Percentiles rank a stretch among this genome's conserved stretches.
Conservation (phyloP, 2,888 invertebrate species). For the Aethes cnicana region DNA sequence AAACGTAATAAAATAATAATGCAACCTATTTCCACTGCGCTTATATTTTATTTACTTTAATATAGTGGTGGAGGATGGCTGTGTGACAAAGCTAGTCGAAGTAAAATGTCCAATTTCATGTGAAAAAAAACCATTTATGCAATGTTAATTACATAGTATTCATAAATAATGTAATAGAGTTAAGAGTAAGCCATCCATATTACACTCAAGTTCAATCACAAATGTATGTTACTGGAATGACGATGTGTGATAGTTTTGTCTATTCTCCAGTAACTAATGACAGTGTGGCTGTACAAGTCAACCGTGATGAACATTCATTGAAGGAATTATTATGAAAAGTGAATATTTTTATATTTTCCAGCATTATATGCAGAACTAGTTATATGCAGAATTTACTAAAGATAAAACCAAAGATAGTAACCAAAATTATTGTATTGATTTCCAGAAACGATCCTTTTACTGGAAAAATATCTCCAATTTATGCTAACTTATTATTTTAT, state of each 20-base stretch:
- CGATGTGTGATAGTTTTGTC: not conserved
- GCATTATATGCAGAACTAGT: too few species aligned
- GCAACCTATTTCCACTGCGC: too few species aligned
- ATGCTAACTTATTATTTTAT: too few species aligned
- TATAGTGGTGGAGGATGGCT: too few species aligned
- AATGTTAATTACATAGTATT: too few species aligned
- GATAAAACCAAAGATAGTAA: too few species aligned
- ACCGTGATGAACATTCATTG: not conserved
- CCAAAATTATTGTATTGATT: not conserved
- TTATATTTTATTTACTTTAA: too few species aligned
- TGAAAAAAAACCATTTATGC: too few species aligned
- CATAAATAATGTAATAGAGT: not conserved
- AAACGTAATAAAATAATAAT: too few species aligned
- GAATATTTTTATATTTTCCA: not conserved
- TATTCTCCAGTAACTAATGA: not conserved
- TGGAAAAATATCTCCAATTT: not conserved
- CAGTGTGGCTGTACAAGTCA: not conserved
- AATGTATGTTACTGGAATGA: conserved; percentile 1
- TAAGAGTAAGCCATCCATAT: not conserved
- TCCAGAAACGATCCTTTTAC: not conserved
- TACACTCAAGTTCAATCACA: not conserved
- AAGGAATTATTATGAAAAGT: not conserved
- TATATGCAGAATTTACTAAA: not conserved
- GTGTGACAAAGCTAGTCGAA: too few species aligned
- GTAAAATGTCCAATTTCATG: too few species aligned